Conservation (phyloP, 2,888 invertebrate genomes). For the Melangyna quadrimaculata region DNA sequence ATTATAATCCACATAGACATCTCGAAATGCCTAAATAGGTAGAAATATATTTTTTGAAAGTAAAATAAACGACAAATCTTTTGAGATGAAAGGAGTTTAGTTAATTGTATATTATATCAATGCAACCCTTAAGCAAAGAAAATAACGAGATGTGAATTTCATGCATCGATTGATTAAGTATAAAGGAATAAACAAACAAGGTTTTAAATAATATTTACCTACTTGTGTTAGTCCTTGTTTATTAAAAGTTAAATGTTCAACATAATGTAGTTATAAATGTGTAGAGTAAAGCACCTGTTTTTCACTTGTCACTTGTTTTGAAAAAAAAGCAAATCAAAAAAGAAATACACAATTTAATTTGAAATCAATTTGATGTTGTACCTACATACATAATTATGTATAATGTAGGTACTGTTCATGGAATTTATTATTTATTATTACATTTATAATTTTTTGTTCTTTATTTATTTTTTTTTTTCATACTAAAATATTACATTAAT, state of each 20-base stretch:
- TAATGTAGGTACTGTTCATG: too few species aligned
- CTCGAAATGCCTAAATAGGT: neutral
- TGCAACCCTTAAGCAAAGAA: conserved; percentile 1
- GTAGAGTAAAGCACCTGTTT: neutral
- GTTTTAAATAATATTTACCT: neutral
- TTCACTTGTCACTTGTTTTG: too few species aligned
- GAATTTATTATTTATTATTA: too few species aligned
- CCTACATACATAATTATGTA: too few species aligned
- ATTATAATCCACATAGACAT: neutral
- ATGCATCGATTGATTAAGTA: neutral
- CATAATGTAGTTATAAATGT: neutral
- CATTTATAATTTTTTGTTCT: too few species aligned
- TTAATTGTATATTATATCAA: neutral
- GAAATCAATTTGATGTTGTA: too few species aligned
- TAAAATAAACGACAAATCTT: conserved; percentile 14
- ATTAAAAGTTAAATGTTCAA: neutral
- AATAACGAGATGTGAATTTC: conserved; percentile 15
- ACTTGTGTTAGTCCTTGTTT: neutral
- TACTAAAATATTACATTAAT: too few species aligned
- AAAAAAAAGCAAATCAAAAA: too few species aligned
- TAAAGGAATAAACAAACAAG: neutral
- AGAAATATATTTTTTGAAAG: neutral
- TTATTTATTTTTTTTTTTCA: too few species aligned
- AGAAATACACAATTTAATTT: too few species aligned
- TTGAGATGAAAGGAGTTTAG: conserved; percentile 21